Conservation (phyloP, 2,113 vertebrate genomes). For the Cyanoderma ruficeps region DNA sequence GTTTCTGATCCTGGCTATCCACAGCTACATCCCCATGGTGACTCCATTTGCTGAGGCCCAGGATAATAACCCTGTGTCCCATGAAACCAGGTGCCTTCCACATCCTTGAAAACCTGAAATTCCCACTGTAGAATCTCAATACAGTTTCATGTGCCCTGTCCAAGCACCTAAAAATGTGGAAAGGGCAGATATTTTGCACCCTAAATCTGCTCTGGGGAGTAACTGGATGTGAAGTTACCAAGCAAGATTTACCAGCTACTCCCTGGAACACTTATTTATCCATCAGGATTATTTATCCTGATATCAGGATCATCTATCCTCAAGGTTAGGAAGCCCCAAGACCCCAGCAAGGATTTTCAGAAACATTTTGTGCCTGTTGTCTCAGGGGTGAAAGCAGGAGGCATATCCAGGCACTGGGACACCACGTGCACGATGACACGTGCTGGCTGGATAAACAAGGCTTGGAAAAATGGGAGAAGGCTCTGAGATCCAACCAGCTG, state of each 20-base stretch:
- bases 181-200: background rate
- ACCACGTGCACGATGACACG: rapidly evolving
- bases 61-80: background rate
- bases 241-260: background rate
- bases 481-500: background rate
- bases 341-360: rapidly evolving
- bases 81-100: background rate
- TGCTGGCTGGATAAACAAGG: background rate
- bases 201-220: background rate
- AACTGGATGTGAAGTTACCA: background rate
- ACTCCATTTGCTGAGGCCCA: background rate
- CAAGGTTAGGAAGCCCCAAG: background rate
- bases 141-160: rapidly evolving
- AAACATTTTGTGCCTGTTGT: background rate
- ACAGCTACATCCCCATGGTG: rapidly evolving
- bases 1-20: background rate
- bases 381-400: background rate
- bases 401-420: background rate
- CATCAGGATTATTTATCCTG: background rate
- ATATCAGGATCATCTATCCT: background rate
- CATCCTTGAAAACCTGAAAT: background rate
- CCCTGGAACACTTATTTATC: background rate
- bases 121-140: rapidly evolving
- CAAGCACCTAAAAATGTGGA: background rate
- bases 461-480: background rate